A percentile compares a stretch with the other conserved stretches of the same genome.
Conservation (phyloP, 2,888 invertebrate genomes). For the Andrena trimmerana region DNA sequence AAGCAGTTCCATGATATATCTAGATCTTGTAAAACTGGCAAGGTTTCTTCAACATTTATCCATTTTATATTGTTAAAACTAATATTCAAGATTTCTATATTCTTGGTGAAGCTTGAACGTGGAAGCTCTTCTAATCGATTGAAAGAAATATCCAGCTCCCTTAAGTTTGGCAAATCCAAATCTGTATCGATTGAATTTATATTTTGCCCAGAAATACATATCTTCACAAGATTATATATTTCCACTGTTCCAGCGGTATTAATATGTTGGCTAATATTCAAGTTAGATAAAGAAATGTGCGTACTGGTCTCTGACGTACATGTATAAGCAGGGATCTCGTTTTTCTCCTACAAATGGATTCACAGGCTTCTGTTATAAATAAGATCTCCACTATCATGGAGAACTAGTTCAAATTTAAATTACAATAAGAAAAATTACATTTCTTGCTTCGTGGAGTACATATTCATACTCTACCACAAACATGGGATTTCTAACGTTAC, state of each 20-base stretch:
- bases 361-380: background rate
- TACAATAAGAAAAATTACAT: constrained; percentile 27
- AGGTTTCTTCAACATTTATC: constrained; percentile 31
- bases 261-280: constrained; percentile 26
- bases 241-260: background rate
- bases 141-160: constrained; percentile 63
- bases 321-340: background rate
- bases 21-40: constrained; percentile 46
- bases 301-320: background rate
- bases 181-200: constrained; percentile 54
- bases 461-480: constrained; percentile 62
- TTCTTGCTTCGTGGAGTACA: constrained; percentile 16
- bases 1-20: constrained; percentile 67
- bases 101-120: constrained; percentile 40
- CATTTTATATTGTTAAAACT: constrained; percentile 63
- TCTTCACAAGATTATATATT: constrained; percentile 37
- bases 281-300: constrained; percentile 24
- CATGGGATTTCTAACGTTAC: constrained; percentile 41
- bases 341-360: constrained; percentile 21
- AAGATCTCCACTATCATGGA: background rate
- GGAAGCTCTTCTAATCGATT: constrained; percentile 60
- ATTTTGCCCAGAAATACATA: constrained; percentile 54
- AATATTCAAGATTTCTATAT: constrained; percentile 56
- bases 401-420: background rate
- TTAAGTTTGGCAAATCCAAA: constrained; percentile 59